phyloP scores from a whole-genome alignment of 1,140 invertebrate species.

The Trachelipus rathkii region DNA sequence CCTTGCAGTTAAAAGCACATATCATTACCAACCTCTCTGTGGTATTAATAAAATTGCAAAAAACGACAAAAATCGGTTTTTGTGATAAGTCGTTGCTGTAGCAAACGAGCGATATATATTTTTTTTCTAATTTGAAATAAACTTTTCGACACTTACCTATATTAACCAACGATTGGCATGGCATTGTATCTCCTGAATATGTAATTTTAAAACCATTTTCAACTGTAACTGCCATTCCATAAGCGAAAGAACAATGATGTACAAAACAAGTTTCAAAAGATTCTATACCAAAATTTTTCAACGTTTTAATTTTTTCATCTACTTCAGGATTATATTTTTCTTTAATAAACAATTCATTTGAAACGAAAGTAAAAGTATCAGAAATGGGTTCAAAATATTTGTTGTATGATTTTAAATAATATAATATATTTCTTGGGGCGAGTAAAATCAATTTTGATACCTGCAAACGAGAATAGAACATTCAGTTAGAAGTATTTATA shows the following conservation, averaged over 20 bases:
- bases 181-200: conserved; percentile 94
- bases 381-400: conserved; percentile 64
- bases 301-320: conserved; percentile 21
- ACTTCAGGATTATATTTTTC: conserved; percentile 12
- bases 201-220: conserved; percentile 69
- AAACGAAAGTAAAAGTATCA: conserved; percentile 59
- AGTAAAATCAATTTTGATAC: conserved; percentile 56
- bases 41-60: no score
- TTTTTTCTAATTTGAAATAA: background rate
- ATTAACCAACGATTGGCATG: conserved; percentile 68
- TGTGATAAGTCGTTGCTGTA: no score
- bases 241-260: conserved; percentile 75
- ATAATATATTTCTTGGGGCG: conserved; percentile 69
- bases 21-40: no score
- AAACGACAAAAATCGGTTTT: no score
- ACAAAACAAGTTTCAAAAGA: conserved; percentile 66
- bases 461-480: conserved; percentile 26
- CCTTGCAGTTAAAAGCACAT: no score
- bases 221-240: conserved; percentile 66
- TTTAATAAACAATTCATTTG: conserved; percentile 53
- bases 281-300: conserved; percentile 50
- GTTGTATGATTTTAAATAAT: conserved; percentile 71
- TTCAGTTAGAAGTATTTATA: conserved; percentile 9
- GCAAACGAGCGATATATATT: no score
- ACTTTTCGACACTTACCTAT: conserved; percentile 58